phyloP scores from a whole-genome alignment of 92 coral and sea anemone genomes.

The Anthopleura xanthogrammica region DNA sequence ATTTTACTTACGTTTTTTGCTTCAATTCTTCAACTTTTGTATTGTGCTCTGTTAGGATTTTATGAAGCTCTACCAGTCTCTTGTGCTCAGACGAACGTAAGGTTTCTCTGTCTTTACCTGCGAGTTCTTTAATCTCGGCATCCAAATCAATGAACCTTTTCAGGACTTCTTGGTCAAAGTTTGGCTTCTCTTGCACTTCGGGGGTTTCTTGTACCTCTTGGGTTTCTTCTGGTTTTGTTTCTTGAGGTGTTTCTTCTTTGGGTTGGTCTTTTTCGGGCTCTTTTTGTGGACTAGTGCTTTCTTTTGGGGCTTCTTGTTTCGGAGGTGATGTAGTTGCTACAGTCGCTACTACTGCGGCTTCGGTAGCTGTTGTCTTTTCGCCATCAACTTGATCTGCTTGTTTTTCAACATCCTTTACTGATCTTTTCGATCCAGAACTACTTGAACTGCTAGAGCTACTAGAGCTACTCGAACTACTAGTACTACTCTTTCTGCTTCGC shows the following conservation, averaged over 20 bases:
- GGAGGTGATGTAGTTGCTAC: constrained; percentile 26
- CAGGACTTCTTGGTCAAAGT: constrained; percentile 75
- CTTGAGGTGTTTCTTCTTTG: constrained; percentile 17
- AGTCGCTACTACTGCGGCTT: constrained; percentile 8
- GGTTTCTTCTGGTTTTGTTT: constrained; percentile 17
- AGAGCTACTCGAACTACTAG: constrained; percentile 36
- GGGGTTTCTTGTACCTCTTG: constrained; percentile 16
- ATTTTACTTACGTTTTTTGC: constrained; percentile 77
- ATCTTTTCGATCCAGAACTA: constrained; percentile 3
- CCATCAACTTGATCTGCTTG: neutral
- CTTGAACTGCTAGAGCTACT: constrained; percentile 16
- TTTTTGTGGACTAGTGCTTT: neutral
- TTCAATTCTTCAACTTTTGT: constrained; percentile 67
- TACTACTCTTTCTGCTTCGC: constrained; percentile 37
- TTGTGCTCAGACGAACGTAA: constrained; percentile 54
- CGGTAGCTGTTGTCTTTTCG: neutral
- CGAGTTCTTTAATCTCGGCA: constrained; percentile 58
- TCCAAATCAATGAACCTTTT: constrained; percentile 77
- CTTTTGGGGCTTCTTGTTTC: neutral
- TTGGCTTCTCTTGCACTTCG: constrained; percentile 61
- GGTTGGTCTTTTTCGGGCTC: constrained; percentile 8
- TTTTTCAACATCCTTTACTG: neutral
- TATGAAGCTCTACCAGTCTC: constrained; percentile 64
- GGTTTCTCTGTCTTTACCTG: constrained; percentile 57
- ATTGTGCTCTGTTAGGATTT: constrained; percentile 38